Percentiles rank a stretch among this genome's conserved stretches.
Evolutionary conservation across 2,797 vertebrate genomes (phyloP).

Genomic region (Manis pentadactyla): DNA sequence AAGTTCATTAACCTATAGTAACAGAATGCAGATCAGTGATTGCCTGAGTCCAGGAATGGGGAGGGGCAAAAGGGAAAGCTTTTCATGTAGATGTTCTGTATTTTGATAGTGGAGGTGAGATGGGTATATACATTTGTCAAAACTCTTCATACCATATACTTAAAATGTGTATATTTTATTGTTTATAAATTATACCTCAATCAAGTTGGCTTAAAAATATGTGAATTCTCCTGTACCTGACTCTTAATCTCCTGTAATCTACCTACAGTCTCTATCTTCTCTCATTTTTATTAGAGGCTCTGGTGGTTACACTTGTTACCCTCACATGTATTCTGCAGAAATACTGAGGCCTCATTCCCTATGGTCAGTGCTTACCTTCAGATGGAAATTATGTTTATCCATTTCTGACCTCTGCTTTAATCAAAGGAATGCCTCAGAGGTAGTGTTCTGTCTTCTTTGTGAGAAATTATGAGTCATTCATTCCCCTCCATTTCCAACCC

Average conservation of each 20-base stretch:
- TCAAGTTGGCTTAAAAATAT: not conserved
- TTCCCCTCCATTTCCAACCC: not conserved
- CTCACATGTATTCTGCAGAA: not conserved
- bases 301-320: not conserved
- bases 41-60: not conserved
- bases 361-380: not conserved
- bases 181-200: not conserved
- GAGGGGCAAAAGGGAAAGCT: not conserved
- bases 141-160: not conserved
- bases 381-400: not conserved
- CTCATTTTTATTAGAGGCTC: not conserved
- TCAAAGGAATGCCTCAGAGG: not conserved
- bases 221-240: not conserved
- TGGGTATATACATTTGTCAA: not conserved
- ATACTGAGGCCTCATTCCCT: not conserved
- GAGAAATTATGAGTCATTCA: conserved; percentile 21
- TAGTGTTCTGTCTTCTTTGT: not conserved
- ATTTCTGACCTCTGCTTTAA: not conserved
- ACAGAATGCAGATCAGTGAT: not conserved
- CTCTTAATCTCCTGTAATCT: not conserved
- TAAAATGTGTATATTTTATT: not conserved
- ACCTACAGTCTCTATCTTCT: not conserved
- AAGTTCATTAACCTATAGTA: not conserved
- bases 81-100: not conserved
- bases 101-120: not conserved